Base-by-base conservation (phyloP, 2,888 invertebrate genomes). In the Pseudococcus viburni region DNA sequence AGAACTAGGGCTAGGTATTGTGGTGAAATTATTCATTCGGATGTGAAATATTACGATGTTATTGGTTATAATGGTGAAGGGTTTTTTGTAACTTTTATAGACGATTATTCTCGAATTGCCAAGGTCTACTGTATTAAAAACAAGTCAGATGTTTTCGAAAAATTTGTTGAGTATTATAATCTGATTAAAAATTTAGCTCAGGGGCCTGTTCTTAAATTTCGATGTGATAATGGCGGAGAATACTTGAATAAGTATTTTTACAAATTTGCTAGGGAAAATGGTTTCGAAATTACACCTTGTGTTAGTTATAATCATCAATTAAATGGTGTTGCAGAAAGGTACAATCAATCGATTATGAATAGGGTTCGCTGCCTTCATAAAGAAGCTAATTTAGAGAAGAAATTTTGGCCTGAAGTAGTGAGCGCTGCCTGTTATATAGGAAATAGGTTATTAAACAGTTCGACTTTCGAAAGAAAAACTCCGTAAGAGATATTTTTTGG, bases 401-500 rank as follows among this genome's bases (percentile, higher is more conserved):
- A 42, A 59, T 88, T 59, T 88, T 90, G 89, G 89, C 86, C 88
- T 1, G 88, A 88, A 86, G 64, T 84, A 17, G 68, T 89, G 4
- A 19, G 33, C 4, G 59, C 88, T 0, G 89, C 89, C 1, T 48
- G 83, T 9, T 89, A 89, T 33, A 46, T 89, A 46, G 86, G 88
- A n/a, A 90, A 89, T 48, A 64, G 89, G 64, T 83, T 84, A 7
- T 73, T 88, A n/a, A 84, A 88, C 17, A 89, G 89, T 80, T 19
- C 48, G 5, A 89, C 89, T 17, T 77, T 84, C 12, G 89, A 90
- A 89, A 88, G 39, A 89, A 90, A 89, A 90, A 90, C 90, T 89
- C 90, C 89, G 90, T 90, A 86, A 89, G 90, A 89, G 90, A 91
- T 90, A 84, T 90, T 88, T 90, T 90, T 89, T 90, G 90, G 89